These are phyloP conservation scores for Amphiprion clarkii DNA, from an alignment of 2,797 vertebrate genomes.

Conservation along the genomic window DNA sequence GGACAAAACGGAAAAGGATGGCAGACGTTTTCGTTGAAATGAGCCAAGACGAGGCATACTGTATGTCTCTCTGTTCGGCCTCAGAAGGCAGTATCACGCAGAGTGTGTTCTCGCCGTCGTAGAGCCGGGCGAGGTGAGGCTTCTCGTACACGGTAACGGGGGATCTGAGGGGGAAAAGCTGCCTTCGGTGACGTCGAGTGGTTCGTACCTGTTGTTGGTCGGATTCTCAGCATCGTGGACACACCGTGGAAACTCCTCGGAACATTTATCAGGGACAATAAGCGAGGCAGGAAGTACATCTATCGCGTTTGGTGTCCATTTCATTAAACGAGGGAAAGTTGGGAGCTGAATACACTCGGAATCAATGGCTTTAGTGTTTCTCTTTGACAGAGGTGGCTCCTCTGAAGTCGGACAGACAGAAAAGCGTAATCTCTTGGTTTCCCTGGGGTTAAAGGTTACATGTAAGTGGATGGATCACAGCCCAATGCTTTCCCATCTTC, in stretches of 20 bases:
- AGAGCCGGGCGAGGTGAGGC: constrained; percentile 65
- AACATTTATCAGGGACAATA: constrained; percentile 39
- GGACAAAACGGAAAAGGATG: constrained; percentile 66
- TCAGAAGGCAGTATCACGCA: constrained; percentile 51
- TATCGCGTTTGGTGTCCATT: constrained; percentile 44
- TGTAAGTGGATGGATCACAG: constrained; percentile 54
- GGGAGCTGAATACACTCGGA: constrained; percentile 27
- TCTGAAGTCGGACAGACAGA: constrained; percentile 48
- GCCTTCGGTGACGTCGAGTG: constrained; percentile 64
- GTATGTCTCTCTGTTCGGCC: constrained; percentile 42
- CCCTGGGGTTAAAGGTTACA: constrained; percentile 58
- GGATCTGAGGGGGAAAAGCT: constrained; percentile 64
- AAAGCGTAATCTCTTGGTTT: constrained; percentile 61
- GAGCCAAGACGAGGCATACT: constrained; percentile 70
- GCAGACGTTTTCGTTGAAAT: constrained; percentile 74
- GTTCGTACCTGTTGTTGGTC: constrained; percentile 54
- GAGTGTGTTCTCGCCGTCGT: constrained; percentile 44
- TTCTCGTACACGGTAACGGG: constrained; percentile 52
- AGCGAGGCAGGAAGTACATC: constrained; percentile 51
- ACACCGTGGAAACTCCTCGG: constrained; percentile 13
- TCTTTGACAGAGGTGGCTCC: constrained; percentile 40
- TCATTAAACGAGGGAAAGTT: constrained; percentile 21
- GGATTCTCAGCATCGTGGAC: constrained; percentile 25
- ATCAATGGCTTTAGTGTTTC: constrained; percentile 63
- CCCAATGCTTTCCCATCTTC: constrained; percentile 41